These are phyloP conservation scores for Acronicta leporina DNA, from an alignment of 2,888 invertebrate species.

Conservation along the genomic window DNA sequence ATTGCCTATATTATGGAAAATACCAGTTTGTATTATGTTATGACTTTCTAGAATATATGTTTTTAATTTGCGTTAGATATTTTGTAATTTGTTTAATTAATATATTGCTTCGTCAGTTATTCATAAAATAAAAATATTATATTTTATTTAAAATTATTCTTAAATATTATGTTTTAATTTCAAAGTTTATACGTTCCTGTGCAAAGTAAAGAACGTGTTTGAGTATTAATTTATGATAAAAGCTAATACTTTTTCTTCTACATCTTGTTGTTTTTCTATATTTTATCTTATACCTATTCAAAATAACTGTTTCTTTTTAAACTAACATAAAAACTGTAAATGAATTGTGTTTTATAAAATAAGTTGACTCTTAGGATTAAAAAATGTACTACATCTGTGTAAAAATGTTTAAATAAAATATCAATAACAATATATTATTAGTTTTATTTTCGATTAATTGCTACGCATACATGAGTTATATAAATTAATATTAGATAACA, in stretches of 20 bases:
- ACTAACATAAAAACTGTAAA: not conserved
- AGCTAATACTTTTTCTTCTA: slow-evolving; percentile 24
- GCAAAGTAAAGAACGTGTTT: slow-evolving; percentile 2
- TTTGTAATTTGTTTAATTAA: slow-evolving; percentile 8
- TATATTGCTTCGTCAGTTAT: slow-evolving; percentile 19
- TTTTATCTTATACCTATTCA: slow-evolving; percentile 27
- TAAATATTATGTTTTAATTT: slow-evolving; percentile 14
- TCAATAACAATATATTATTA: not conserved
- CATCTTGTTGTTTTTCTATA: slow-evolving; percentile 29
- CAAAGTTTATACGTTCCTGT: slow-evolving; percentile 12
- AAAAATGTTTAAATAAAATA: slow-evolving; percentile 24
- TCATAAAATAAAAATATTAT: slow-evolving; percentile 4
- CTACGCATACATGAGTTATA: not conserved
- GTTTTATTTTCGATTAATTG: slow-evolving; percentile 8
- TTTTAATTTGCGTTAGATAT: slow-evolving; percentile 3
- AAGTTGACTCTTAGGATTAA: not conserved
- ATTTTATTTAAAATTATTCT: slow-evolving; percentile 29
- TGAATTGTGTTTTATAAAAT: slow-evolving; percentile 5
- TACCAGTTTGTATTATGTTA: slow-evolving; percentile 4
- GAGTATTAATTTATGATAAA: slow-evolving; percentile 14
- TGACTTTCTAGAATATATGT: slow-evolving; percentile 7
- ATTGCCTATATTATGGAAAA: not conserved
- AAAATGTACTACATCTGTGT: slow-evolving; percentile 14
- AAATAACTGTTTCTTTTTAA: slow-evolving; percentile 13
- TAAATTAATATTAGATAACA: not conserved